Conservation (phyloP, 2,888 invertebrate species). For the Rotaria socialis region DNA sequence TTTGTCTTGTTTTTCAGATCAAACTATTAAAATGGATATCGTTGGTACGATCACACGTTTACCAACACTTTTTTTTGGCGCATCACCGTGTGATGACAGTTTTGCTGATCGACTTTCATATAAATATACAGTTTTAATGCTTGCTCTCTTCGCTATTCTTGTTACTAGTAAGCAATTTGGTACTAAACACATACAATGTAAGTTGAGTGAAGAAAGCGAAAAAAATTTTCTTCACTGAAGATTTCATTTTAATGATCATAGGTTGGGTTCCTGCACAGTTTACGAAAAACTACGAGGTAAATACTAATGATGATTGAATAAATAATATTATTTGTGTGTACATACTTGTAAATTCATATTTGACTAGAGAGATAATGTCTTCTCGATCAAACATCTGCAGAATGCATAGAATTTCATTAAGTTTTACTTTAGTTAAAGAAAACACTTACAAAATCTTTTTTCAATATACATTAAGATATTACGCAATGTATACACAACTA, state of each 20-base stretch:
- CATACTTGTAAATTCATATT: no score
- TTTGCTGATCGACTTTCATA: constrained; percentile 47
- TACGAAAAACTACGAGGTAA: constrained; percentile 41
- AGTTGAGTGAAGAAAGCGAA: neutral
- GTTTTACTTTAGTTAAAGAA: no score
- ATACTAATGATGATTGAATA: neutral
- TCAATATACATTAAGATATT: no score
- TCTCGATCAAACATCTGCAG: no score
- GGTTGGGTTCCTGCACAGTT: constrained; percentile 47
- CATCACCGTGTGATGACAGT: constrained; percentile 44
- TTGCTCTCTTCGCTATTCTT: constrained; percentile 46
- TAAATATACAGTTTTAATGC: constrained; percentile 47
- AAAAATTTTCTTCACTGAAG: no score
- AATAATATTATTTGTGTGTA: neutral
- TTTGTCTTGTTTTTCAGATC: neutral
- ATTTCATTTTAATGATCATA: neutral
- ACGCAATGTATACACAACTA: no score
- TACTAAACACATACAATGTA: constrained; percentile 47
- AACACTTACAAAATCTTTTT: no score
- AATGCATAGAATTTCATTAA: no score
- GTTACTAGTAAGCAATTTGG: constrained; percentile 47
- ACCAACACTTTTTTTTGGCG: constrained; percentile 45
- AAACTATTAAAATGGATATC: constrained; percentile 36
- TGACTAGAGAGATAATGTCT: no score
- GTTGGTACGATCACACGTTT: constrained; percentile 44